Base-by-base conservation (phyloP, 2,888 invertebrate genomes). In the Epirrhoe alternata region DNA sequence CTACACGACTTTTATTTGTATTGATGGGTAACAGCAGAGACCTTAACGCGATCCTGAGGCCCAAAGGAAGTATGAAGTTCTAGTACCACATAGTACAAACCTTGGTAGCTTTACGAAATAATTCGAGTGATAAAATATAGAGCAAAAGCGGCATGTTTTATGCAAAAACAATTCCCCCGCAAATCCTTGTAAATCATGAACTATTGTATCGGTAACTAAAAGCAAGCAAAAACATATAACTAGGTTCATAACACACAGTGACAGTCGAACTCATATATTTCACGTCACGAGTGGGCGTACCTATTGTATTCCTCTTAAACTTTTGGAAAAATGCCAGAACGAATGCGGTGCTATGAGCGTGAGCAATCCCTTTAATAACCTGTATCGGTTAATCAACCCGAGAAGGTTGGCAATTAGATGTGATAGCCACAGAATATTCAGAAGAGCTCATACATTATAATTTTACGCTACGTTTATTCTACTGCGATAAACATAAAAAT, bases 301-400 rank as follows among this genome's bases (percentile, higher is more conserved):
- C 85, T 84, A 84, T 86, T 86, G 85, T 84, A 77, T 78, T 68
- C 77, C 80, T 77, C 75, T 83, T 82, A 77, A 79, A 77, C 78
- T 66, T 69, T 84, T 92, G 92, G 92, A 86, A 61, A 42, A 1
- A 10, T 71, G 90, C 92, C 92, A 92, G 84, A 79, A 82, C 87
- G 82, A 89, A 88, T 86, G 81, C 80, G 84, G 84, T 83, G 83
- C 87, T 86, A 85, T 87, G 86, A 89, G 86, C 88, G 86, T 87
- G 86, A 89, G 87, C 89, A 86, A 90, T 86, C 82, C 86, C 75
- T 86, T 85, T 89, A 87, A 90, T 89, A 89, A 87, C 84, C 82
- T 86, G 85, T 85, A 87, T 87, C 88, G 90, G 90, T 89, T 90
- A 89, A 92, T 92, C 89, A 91, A 90, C 90, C 86, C 88, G 78